A percentile compares a stretch with the other conserved stretches of the same genome.
These are phyloP conservation scores for Lates calcarifer DNA, from an alignment of 2,113 vertebrate genomes.

Conservation along the genomic window DNA sequence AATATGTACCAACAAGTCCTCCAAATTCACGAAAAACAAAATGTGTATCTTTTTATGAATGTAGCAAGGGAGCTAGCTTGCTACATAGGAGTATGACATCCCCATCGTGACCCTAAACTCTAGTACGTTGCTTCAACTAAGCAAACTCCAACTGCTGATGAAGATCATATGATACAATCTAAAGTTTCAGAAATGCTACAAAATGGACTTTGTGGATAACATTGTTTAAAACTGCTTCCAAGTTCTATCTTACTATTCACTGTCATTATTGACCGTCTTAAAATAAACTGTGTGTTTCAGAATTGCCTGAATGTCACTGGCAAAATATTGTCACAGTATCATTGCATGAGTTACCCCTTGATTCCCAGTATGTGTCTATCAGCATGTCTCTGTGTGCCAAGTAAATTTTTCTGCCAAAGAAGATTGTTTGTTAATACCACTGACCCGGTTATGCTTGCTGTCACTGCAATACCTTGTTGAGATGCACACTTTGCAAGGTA, in stretches of 20 bases:
- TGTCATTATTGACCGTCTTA: neutral
- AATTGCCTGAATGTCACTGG: neutral
- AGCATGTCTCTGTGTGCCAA: neutral
- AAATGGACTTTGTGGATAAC: neutral
- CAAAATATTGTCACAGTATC: conserved; percentile 13
- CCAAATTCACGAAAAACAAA: too few relatives aligned
- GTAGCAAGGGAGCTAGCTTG: neutral
- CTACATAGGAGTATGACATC: neutral
- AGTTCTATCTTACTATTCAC: neutral
- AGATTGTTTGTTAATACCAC: conserved; percentile 58
- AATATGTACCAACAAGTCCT: too few relatives aligned
- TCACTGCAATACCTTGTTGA: conserved; percentile 74
- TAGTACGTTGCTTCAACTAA: neutral
- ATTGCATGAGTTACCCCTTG: neutral
- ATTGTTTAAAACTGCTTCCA: neutral
- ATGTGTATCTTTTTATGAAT: neutral
- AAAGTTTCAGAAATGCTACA: neutral
- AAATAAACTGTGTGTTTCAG: conserved; percentile 1
- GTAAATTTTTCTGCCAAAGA: conserved; percentile 37
- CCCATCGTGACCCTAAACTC: too few relatives aligned
- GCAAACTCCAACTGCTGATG: neutral
- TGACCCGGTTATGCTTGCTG: conserved; percentile 68
- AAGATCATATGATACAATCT: neutral
- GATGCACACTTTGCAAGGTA: conserved; percentile 84
- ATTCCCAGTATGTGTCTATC: conserved; percentile 1